phyloP scores from a whole-genome alignment of 2,797 vertebrate species.

The Scolopax bukidnonensis region DNA sequence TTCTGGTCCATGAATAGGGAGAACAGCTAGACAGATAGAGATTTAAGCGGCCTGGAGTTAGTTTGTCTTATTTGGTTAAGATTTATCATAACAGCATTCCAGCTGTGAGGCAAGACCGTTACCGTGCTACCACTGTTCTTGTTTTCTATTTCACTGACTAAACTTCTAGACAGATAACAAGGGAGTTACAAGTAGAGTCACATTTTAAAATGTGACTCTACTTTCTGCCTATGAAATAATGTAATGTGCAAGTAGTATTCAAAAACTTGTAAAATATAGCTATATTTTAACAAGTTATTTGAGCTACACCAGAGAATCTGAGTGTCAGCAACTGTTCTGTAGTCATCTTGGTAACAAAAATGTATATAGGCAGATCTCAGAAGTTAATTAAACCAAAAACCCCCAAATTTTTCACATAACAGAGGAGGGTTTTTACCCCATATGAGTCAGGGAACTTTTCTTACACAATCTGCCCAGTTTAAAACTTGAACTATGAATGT shows the following conservation, averaged over 20 bases:
- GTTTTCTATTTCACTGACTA: background rate
- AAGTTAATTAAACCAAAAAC: background rate
- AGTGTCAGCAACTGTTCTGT: background rate
- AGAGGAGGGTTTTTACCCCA: background rate
- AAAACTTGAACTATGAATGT: background rate
- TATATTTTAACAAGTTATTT: background rate
- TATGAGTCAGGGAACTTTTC: background rate
- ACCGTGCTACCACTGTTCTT: background rate
- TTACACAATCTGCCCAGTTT: fast-evolving
- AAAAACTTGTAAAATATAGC: background rate
- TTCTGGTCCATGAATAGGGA: background rate
- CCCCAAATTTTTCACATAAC: background rate
- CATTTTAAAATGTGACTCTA: background rate
- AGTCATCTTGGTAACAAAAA: background rate
- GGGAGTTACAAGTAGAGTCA: background rate
- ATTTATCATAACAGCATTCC: background rate
- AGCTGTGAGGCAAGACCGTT: background rate
- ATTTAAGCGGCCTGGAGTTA: background rate
- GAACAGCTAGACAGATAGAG: background rate
- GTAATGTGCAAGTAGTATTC: background rate
- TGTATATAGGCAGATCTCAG: background rate
- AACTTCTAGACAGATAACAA: background rate
- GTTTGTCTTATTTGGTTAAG: background rate
- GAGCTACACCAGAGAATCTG: background rate
- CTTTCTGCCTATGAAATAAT: background rate